Base-by-base conservation (phyloP, 2,888 invertebrate species). In the Pyrrhosoma nymphula region DNA sequence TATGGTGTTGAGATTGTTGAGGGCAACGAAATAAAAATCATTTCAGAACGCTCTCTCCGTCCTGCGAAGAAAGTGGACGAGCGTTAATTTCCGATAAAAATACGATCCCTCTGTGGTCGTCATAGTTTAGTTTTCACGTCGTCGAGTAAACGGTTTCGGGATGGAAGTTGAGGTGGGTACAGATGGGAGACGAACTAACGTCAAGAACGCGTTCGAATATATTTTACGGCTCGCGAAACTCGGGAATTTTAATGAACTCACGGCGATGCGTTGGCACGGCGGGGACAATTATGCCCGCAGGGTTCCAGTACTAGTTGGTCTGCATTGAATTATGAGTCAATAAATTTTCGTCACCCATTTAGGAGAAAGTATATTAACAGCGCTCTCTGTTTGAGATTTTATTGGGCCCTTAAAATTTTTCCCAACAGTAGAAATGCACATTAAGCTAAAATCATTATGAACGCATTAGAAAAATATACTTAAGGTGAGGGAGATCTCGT, bases 1-100 rank as follows among this genome's bases (percentile, higher is more conserved):
- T 35, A 35, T 82, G 82, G 82, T 82, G 82, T 82, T 82, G 82
- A 82, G 30, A 82, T 82, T 82, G 82, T 35, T 82, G 82, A 82
- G 82, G 26, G 35, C 35, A 82, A 23, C 82, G 69, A 35, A 82
- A 35, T 35, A 82, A 82, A 82, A 82, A 82, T 18, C 26, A 35
- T 82, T 82, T 35, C 35, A 30, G 16, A 82, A 14, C 35, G 35
- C 82, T 82, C 82, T 35, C 35, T 82, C 0, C 35, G 35, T 82
- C 82, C 12, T 35, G 35, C n/a, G 82, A 16, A 82, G 35, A 82
- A 35, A 82, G 30, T 35, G 35, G 82, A 82, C 82, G 82, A 82
- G 35, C 30, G 35, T 82, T 82, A 35, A 82, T 82, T 82, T 82
- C 82, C 35, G n/a, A 30, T 35, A 82, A 18, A 26, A 18, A 35